These are phyloP conservation scores for Acholoe squamosa DNA, from an alignment of 2,888 invertebrate genomes.

Conservation along the genomic window DNA sequence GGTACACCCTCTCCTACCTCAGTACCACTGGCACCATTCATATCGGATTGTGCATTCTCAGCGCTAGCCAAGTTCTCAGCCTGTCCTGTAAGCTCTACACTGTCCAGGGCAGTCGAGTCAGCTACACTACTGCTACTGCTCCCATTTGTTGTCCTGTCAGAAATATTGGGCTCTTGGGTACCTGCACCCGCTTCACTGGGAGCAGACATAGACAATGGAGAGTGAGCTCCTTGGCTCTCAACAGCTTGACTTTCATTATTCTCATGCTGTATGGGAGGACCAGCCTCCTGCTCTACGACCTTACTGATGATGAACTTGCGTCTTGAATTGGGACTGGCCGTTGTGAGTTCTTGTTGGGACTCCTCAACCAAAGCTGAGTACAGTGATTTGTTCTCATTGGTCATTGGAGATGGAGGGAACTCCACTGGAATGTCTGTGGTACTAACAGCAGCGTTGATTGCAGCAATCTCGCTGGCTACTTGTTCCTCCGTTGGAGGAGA, in stretches of 20 bases:
- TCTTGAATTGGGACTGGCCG: slow-evolving; percentile 55
- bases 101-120: neutral
- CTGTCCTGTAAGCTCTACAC: neutral
- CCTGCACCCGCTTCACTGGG: neutral
- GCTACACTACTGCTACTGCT: slow-evolving; percentile 1
- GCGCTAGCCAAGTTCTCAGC: neutral
- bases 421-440: slow-evolving; percentile 62
- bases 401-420: slow-evolving; percentile 71
- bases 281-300: slow-evolving; percentile 55
- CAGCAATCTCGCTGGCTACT: slow-evolving; percentile 56
- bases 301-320: slow-evolving; percentile 63
- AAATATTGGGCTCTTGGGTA: neutral
- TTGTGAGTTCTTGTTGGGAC: neutral
- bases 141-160: neutral
- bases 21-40: slow-evolving; percentile 22
- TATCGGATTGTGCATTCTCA: neutral
- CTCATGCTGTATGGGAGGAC: neutral
- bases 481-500: slow-evolving; percentile 54
- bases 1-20: neutral
- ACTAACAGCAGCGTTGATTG: slow-evolving; percentile 12
- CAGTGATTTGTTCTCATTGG: slow-evolving; percentile 64
- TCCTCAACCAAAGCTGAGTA: neutral
- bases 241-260: neutral
- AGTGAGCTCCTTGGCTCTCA: slow-evolving; percentile 3
- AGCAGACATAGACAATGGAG: neutral